Evolutionary conservation across 1,140 invertebrate species (phyloP).

Genomic region (Eurosta solidaginis): DNA sequence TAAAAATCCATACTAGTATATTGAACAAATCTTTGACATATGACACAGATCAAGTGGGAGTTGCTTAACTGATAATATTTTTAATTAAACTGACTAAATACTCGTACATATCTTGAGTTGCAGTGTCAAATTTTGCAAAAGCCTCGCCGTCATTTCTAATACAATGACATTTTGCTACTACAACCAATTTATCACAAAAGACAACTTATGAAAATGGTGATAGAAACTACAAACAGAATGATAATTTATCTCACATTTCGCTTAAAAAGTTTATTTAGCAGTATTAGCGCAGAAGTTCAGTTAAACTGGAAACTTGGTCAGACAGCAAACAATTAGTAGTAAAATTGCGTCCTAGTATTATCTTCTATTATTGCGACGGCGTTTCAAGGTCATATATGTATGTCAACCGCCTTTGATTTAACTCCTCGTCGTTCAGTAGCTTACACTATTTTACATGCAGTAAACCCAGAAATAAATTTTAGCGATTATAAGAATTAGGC

Average conservation of each 20-base stretch:
- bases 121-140: neutral
- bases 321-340: slow-evolving; percentile 18
- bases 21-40: no score
- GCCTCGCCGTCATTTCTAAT: neutral
- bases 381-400: neutral
- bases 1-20: no score
- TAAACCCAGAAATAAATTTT: no score
- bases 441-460: no score
- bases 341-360: neutral
- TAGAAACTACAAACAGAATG: neutral
- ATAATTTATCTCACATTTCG: neutral
- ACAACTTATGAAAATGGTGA: neutral
- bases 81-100: no score
- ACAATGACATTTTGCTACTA: neutral
- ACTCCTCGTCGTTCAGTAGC: neutral
- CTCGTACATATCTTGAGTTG: neutral
- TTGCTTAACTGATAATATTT: no score
- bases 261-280: neutral
- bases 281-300: no score
- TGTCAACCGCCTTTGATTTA: neutral
- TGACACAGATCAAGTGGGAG: no score
- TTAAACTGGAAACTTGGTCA: neutral
- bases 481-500: no score
- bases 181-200: neutral
- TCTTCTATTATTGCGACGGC: neutral